These are phyloP conservation scores for Catocala fraxini DNA, from an alignment of 2,888 invertebrate genomes.

Conservation along the genomic window DNA sequence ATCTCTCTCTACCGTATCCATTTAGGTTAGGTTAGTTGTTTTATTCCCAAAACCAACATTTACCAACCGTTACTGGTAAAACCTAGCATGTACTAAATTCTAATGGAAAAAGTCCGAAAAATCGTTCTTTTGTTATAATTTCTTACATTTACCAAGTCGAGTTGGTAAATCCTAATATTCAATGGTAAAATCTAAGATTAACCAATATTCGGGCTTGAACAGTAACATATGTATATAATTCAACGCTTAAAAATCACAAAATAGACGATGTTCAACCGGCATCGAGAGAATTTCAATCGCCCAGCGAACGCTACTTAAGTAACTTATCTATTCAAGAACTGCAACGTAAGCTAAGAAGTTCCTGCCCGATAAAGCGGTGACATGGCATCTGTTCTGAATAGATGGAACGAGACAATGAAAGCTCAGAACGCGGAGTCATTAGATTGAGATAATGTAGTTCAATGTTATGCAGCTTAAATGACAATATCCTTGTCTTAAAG, in stretches of 20 bases:
- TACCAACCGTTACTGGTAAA: no score
- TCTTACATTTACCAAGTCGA: no score
- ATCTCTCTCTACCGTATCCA: no score
- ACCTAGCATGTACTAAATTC: no score
- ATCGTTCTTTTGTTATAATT: no score
- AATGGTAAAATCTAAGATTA: no score
- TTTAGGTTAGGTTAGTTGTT: no score
- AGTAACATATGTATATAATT: no score
- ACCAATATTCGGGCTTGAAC: no score
- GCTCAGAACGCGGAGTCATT: conserved; percentile 7
- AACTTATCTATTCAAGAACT: conserved; percentile 17
- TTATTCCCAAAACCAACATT: no score
- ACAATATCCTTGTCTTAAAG: background rate
- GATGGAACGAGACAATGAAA: conserved; percentile 18
- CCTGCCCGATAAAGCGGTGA: conserved; percentile 22
- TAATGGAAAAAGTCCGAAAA: no score
- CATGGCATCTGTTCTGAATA: conserved; percentile 23
- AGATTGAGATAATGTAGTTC: background rate
- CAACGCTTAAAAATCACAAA: background rate
- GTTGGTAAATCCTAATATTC: no score
- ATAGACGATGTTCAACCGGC: background rate
- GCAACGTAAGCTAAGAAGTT: conserved; percentile 21
- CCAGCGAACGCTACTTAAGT: conserved; percentile 2
- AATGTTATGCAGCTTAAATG: background rate
- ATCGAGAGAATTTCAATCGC: background rate